Conservation (phyloP, 2,888 invertebrate species). For the Punctoribates punctum region DNA sequence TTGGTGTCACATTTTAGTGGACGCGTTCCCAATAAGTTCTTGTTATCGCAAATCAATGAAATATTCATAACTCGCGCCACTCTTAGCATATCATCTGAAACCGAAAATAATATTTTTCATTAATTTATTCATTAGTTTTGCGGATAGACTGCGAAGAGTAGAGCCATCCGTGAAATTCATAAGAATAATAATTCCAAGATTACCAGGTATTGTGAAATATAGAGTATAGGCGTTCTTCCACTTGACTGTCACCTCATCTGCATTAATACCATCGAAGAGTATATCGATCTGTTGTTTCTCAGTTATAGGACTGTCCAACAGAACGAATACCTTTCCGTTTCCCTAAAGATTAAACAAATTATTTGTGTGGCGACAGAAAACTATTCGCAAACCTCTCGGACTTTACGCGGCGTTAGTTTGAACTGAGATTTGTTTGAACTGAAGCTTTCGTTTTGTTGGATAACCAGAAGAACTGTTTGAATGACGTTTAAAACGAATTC, state of each 20-base stretch:
- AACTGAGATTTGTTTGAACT: constrained; percentile 47
- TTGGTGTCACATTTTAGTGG: constrained; percentile 84
- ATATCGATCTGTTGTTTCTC: constrained; percentile 73
- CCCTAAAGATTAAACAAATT: constrained; percentile 59
- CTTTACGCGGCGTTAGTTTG: constrained; percentile 49
- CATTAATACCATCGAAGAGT: constrained; percentile 74
- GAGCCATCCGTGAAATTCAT: not conserved
- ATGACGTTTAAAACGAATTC: constrained; percentile 62
- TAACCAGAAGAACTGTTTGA: constrained; percentile 75
- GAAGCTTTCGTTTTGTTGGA: constrained; percentile 64
- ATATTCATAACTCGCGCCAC: constrained; percentile 23
- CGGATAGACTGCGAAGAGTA: not conserved
- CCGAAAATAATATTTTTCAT: not conserved
- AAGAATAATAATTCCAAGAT: constrained; percentile 31
- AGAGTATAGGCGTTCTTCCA: constrained; percentile 77
- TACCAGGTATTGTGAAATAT: constrained; percentile 74
- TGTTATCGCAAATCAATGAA: constrained; percentile 13
- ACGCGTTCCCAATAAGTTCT: constrained; percentile 63
- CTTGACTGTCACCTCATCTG: constrained; percentile 70
- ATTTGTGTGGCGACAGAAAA: not conserved
- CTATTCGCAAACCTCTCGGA: constrained; percentile 46
- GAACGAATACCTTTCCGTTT: constrained; percentile 74
- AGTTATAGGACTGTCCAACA: constrained; percentile 71
- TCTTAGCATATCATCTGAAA: constrained; percentile 1
- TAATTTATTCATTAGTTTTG: not conserved